Evolutionary conservation across 2,888 invertebrate genomes (phyloP).

Genomic region (Agrotis ipsilon): DNA sequence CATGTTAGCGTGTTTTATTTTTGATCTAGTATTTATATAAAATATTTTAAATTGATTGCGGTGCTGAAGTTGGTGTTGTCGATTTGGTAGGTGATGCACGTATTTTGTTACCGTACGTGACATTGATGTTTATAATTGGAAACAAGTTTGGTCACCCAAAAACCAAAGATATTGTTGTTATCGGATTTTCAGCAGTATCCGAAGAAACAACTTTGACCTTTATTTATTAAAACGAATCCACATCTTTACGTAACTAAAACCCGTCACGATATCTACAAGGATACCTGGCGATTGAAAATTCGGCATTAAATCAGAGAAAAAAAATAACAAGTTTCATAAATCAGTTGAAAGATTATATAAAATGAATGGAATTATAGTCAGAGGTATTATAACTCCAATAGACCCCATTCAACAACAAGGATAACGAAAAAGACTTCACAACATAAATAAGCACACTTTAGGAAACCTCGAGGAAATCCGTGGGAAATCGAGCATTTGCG

Average conservation of each 20-base stretch:
- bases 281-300: not conserved
- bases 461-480: slow-evolving; percentile 36
- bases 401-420: not conserved
- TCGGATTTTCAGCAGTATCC: not conserved
- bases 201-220: not conserved
- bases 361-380: not conserved
- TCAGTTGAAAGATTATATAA: not conserved
- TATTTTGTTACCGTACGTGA: too few species aligned
- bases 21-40: not conserved
- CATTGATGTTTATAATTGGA: not conserved
- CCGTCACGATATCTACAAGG: not conserved
- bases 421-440: slow-evolving; percentile 21
- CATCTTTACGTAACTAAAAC: slow-evolving; percentile 3
- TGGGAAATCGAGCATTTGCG: slow-evolving; percentile 53
- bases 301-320: not conserved
- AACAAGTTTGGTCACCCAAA: too few species aligned
- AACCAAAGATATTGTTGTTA: too few species aligned
- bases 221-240: slow-evolving; percentile 23
- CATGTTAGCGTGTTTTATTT: slow-evolving; percentile 1
- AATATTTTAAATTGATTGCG: slow-evolving; percentile 1
- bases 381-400: not conserved
- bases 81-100: too few species aligned
- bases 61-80: too few species aligned
- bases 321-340: not conserved
- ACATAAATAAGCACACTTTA: slow-evolving; percentile 23